phyloP scores from a whole-genome alignment of 2,113 vertebrate genomes.

The Sus scrofa region T2T-Sscrofa CM000814.6:106927001-106927500 shows the following conservation, averaged over 20 bases:
- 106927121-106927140: not conserved
- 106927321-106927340: conserved; percentile 27
- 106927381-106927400: not conserved
- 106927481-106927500: not conserved
- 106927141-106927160: not conserved
- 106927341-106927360: conserved; percentile 35
- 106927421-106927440: conserved; percentile 9
- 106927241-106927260: conserved; percentile 9
- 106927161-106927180: conserved; percentile 39
- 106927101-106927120: not conserved
- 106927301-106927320: not conserved
- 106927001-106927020: not conserved
- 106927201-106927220: conserved; percentile 35
- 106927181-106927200: not conserved
- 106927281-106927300: conserved; percentile 23
- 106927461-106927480: conserved; percentile 38
- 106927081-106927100: not conserved
- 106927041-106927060: not conserved
- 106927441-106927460: not conserved
- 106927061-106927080: not conserved
- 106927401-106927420: not conserved
- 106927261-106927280: conserved; percentile 21
- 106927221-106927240: not conserved
- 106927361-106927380: not conserved
- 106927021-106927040: not conserved